Base-by-base conservation (phyloP, 2,797 vertebrate genomes). In the Podargus strigoides region DNA sequence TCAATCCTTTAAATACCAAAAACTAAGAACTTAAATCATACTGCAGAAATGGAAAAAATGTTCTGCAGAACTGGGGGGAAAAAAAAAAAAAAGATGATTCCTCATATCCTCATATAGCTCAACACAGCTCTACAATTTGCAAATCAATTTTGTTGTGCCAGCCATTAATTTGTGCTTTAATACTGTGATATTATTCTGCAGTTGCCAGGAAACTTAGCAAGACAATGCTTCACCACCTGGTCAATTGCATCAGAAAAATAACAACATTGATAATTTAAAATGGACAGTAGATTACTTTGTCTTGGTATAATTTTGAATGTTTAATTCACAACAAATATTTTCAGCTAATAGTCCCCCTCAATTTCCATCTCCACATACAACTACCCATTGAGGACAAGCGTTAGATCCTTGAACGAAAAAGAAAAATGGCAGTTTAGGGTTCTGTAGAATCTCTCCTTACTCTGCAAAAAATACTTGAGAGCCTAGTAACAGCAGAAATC, bases 131-230 rank as follows among this genome's bases (percentile, higher is more conserved):
- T 8, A 52, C 10, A 79, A 90, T 91, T 79, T 89, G n/a, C 36
- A 87, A 67, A 92, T 56, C 39, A 67, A 30, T 91, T 91, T 80
- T 83, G n/a, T 82, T 87, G 23, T 67, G 67, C 74, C 87, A 92
- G 15, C 37, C 67, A 80, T 41, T 89, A 56, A 83, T 66, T 63
- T 85, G 56, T 76, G 37, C 26, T 93, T 82, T 87, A 75, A 56
- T 52, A 58, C 11, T 59, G 28, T 70, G 39, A 47, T 52, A 67
- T 41, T 68, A 76, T 85, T 89, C 66, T 72, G 70, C 44, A 74
- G 52, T 58, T 87, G 64, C 36, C 79, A 86, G 49, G 37, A 77
- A 74, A 77, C 7, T 77, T 27, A 70, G 18, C 26, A 93, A 85
- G 76, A 86, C 49, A 90, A 41, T 63, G 19, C n/a, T 90, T 75